phyloP scores from a whole-genome alignment of 2,113 vertebrate species.

The Orientallactaga bullata region DNA sequence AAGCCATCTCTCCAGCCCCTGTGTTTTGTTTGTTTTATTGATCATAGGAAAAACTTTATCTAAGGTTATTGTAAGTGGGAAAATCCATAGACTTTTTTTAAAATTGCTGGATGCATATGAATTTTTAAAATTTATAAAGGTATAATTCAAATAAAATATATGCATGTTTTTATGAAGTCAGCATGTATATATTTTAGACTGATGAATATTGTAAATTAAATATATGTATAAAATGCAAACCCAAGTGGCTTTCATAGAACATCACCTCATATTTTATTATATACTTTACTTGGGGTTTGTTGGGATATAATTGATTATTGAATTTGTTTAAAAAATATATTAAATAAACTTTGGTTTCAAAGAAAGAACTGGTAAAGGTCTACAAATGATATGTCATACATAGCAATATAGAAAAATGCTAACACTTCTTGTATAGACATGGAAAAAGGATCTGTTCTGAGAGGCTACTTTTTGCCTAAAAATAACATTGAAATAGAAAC shows the following conservation, averaged over 20 bases:
- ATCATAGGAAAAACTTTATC: background rate
- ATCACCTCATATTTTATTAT: background rate
- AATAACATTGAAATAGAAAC: constrained; percentile 71
- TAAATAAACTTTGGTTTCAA: constrained; percentile 9
- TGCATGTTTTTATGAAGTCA: background rate
- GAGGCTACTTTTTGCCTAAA: background rate
- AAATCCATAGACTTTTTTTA: background rate
- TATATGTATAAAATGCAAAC: background rate
- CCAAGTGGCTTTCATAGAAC: background rate
- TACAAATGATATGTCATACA: constrained; percentile 10
- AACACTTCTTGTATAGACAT: constrained; percentile 53
- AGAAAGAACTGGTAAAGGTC: constrained; percentile 12
- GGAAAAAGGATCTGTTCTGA: constrained; percentile 44
- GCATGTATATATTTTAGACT: background rate
- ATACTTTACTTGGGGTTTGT: constrained; percentile 3
- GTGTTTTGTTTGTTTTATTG: background rate
- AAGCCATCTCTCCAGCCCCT: too few species aligned
- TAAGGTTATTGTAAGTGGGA: background rate
- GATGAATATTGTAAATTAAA: background rate
- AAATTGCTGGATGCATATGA: background rate
- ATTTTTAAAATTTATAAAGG: background rate
- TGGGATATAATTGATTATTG: constrained; percentile 13
- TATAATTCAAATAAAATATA: background rate
- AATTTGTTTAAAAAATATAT: constrained; percentile 37
- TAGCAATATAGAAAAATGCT: constrained; percentile 26